phyloP scores from a whole-genome alignment of 2,888 invertebrate species.

The Dascillus cervinus region DNA sequence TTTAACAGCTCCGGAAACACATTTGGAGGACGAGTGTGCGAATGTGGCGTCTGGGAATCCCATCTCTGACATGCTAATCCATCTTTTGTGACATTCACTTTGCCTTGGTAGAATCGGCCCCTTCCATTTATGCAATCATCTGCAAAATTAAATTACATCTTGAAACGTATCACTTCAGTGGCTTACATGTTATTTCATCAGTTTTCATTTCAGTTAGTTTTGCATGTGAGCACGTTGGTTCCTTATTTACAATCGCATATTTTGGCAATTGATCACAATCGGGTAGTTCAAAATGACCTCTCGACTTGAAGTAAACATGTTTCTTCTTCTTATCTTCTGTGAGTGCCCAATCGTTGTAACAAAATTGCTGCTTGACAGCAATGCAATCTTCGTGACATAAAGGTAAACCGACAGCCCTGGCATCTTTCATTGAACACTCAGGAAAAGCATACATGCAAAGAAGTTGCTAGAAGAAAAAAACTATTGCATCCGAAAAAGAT shows the following conservation, averaged over 20 bases:
- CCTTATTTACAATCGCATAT: slow-evolving; percentile 54
- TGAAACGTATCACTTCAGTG: background rate
- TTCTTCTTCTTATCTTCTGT: slow-evolving; percentile 81
- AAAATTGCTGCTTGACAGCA: slow-evolving; percentile 83
- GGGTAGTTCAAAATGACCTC: slow-evolving; percentile 83
- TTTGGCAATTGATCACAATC: slow-evolving; percentile 76
- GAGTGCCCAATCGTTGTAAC: slow-evolving; percentile 88
- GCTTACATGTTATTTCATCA: slow-evolving; percentile 72
- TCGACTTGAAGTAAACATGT: slow-evolving; percentile 68
- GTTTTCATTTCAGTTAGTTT: slow-evolving; percentile 75
- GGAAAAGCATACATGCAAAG: slow-evolving; percentile 91
- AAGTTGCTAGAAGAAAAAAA: slow-evolving; percentile 53
- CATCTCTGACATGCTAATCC: slow-evolving; percentile 86
- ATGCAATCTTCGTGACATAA: slow-evolving; percentile 91
- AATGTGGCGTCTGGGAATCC: slow-evolving; percentile 82
- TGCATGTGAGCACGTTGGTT: slow-evolving; percentile 72
- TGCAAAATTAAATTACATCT: slow-evolving; percentile 32
- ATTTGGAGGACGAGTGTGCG: slow-evolving; percentile 76
- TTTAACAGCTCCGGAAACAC: slow-evolving; percentile 86
- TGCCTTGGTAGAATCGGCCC: slow-evolving; percentile 88
- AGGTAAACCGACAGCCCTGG: slow-evolving; percentile 60
- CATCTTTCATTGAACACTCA: slow-evolving; percentile 54
- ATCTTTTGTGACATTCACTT: slow-evolving; percentile 71
- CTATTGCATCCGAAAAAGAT: slow-evolving; percentile 2
- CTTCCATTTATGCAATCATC: slow-evolving; percentile 80